These are phyloP conservation scores for Argyrosomus japonicus DNA, from an alignment of 2,113 vertebrate species.

Conservation along the genomic window DNA sequence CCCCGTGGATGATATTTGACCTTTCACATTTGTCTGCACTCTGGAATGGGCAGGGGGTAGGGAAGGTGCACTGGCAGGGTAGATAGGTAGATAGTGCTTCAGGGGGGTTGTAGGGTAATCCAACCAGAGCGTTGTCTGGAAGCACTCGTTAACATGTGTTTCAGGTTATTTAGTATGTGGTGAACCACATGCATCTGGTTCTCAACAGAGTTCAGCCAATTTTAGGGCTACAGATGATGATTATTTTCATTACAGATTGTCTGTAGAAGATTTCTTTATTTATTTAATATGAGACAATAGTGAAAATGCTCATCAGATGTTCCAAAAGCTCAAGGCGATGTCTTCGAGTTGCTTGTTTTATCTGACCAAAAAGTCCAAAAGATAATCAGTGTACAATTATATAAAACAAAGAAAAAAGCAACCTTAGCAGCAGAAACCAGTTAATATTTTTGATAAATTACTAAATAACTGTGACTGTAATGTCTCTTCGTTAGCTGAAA, in stretches of 20 bases:
- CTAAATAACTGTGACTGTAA: not conserved
- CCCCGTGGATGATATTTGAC: constrained; percentile 63
- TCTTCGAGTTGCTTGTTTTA: not conserved
- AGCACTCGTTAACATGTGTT: constrained; percentile 22
- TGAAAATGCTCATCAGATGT: not conserved
- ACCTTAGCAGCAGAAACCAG: not conserved
- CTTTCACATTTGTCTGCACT: constrained; percentile 63
- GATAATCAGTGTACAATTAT: not conserved
- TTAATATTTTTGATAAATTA: not conserved
- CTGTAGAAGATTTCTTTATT: not conserved
- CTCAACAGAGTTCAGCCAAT: not conserved
- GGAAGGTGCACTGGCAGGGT: not conserved
- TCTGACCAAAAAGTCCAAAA: not conserved
- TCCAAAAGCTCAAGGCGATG: not conserved
- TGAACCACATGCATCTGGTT: constrained; percentile 28
- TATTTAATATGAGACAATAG: not conserved
- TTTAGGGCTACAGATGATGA: not conserved
- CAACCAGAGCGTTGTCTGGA: constrained; percentile 37
- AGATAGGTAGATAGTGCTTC: constrained; percentile 27
- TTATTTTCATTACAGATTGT: not conserved
- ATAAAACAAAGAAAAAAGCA: not conserved
- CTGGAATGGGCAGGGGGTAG: constrained; percentile 35
- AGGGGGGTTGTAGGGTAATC: constrained; percentile 45
- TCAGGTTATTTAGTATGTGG: constrained; percentile 9
- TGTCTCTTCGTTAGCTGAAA: not conserved